These are phyloP conservation scores for Sialis fuliginosa DNA, from an alignment of 2,888 invertebrate genomes.

Conservation along the genomic window DNA sequence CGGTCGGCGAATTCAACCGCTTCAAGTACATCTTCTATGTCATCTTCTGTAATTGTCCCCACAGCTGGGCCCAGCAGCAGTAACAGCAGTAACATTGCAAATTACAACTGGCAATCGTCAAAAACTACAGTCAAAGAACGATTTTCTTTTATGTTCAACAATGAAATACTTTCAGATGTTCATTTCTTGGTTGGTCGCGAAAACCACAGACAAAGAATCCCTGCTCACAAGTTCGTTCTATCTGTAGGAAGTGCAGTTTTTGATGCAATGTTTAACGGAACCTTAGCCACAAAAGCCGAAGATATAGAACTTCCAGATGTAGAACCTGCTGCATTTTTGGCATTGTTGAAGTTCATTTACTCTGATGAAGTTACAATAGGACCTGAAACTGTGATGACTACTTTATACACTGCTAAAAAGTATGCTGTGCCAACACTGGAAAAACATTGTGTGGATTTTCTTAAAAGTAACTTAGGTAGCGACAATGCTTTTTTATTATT, in stretches of 20 bases:
- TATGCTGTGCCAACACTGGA: slow-evolving; percentile 73
- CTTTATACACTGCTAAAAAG: slow-evolving; percentile 71
- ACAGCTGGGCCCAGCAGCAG: slow-evolving; percentile 29
- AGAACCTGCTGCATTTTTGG: slow-evolving; percentile 64
- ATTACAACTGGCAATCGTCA: slow-evolving; percentile 53
- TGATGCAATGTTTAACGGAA: slow-evolving; percentile 74
- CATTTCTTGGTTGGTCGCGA: slow-evolving; percentile 63
- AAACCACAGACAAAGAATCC: slow-evolving; percentile 46
- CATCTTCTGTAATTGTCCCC: slow-evolving; percentile 17
- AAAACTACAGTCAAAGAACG: slow-evolving; percentile 60
- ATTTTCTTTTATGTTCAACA: slow-evolving; percentile 48
- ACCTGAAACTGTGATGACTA: slow-evolving; percentile 75
- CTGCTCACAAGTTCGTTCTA: slow-evolving; percentile 64
- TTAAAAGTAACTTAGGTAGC: slow-evolving; percentile 51
- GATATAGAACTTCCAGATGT: slow-evolving; percentile 70
- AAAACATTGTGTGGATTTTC: slow-evolving; percentile 65
- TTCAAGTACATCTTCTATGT: not conserved
- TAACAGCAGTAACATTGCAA: slow-evolving; percentile 15
- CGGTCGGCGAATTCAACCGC: slow-evolving; percentile 1
- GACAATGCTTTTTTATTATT: slow-evolving; percentile 72
- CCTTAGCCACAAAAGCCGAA: slow-evolving; percentile 44
- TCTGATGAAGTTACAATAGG: slow-evolving; percentile 71
- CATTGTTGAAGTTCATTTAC: slow-evolving; percentile 54
- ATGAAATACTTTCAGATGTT: slow-evolving; percentile 50
- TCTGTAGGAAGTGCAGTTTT: slow-evolving; percentile 73